These are phyloP conservation scores for Catalaphyllia jardinei DNA, from an alignment of 64 coral and sea anemone species.

Conservation along the genomic window DNA sequence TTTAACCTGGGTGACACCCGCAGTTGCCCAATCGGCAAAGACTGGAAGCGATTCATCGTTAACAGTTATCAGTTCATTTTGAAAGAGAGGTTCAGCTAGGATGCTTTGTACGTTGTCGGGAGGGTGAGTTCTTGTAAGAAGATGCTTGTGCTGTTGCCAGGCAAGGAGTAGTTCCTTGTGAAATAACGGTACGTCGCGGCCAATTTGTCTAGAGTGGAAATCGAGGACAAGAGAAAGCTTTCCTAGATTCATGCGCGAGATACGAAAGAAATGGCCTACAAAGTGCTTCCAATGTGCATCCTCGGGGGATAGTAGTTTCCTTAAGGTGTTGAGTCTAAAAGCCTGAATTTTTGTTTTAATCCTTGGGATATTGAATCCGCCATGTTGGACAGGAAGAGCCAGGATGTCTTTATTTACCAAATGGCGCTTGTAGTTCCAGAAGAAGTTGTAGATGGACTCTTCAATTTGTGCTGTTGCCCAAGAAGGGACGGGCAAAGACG, in stretches of 20 bases:
- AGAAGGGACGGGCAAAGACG: not conserved
- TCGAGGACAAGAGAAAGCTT: not conserved
- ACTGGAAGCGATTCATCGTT: not conserved
- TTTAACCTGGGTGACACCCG: not conserved
- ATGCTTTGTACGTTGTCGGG: not conserved
- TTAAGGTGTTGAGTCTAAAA: conserved; percentile 12
- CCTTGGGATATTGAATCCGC: not conserved
- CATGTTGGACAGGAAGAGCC: not conserved
- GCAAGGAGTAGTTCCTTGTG: conserved; percentile 34
- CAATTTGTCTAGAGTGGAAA: not conserved
- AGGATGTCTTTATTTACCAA: conserved; percentile 14
- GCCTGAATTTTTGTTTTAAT: not conserved
- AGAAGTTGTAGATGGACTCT: conserved; percentile 29
- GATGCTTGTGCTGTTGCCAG: not conserved
- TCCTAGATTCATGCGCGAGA: not conserved
- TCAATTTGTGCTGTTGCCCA: conserved; percentile 18
- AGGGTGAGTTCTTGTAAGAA: not conserved
- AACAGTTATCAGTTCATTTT: not conserved
- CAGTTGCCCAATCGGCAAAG: not conserved
- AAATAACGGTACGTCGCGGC: not conserved
- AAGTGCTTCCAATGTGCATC: conserved; percentile 43
- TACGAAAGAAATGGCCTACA: not conserved
- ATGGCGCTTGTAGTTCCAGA: not conserved
- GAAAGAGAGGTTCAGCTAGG: not conserved
- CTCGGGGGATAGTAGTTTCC: not conserved